Percentiles rank a stretch among this genome's conserved stretches.
Conservation (phyloP, 2,113 vertebrate species). For the Vimba vimba region DNA sequence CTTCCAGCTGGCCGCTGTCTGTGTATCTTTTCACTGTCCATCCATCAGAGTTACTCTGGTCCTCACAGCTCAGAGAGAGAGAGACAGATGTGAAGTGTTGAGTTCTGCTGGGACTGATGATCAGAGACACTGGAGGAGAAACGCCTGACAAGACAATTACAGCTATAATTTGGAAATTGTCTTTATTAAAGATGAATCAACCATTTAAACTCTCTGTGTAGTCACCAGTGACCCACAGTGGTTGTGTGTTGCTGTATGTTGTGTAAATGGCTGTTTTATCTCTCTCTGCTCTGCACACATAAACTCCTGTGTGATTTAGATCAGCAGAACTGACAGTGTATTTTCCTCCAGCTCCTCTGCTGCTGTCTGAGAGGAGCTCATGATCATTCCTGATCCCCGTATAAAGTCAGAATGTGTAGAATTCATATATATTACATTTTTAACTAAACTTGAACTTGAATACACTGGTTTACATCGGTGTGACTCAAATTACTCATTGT, state of each 20-base stretch:
- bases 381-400: background rate
- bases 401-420: background rate
- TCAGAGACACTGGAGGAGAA: too few relatives aligned
- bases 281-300: slow-evolving; percentile 42
- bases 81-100: slow-evolving; percentile 32
- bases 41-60: slow-evolving; percentile 31
- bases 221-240: slow-evolving; percentile 46
- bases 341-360: background rate
- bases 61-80: slow-evolving; percentile 49
- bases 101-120: slow-evolving; percentile 24
- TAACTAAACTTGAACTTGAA: too few relatives aligned
- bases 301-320: slow-evolving; percentile 47
- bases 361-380: slow-evolving; percentile 20
- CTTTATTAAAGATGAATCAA: background rate
- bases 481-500: too few relatives aligned
- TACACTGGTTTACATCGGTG: too few relatives aligned
- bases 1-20: background rate
- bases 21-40: slow-evolving; percentile 47
- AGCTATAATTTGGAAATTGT: background rate
- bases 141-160: too few relatives aligned
- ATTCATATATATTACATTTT: too few relatives aligned
- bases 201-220: background rate
- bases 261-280: slow-evolving; percentile 11
- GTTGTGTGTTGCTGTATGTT: slow-evolving; percentile 24
- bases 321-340: slow-evolving; percentile 30